Conservation (phyloP, 1,140 invertebrate genomes). For the Rhysida immarginata region DNA sequence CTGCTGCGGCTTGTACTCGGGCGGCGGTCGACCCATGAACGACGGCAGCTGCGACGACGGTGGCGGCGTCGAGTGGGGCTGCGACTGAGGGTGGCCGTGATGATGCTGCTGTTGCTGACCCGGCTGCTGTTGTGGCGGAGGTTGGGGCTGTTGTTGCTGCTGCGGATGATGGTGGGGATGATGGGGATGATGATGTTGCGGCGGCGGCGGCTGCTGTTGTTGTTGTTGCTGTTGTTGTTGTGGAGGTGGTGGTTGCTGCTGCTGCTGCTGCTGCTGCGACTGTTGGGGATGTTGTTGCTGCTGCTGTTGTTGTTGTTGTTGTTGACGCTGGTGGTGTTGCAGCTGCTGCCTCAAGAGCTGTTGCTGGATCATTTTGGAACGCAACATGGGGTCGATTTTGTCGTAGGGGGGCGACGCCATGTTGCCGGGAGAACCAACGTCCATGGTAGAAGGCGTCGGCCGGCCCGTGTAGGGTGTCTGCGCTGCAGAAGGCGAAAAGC, state of each 20-base stretch:
- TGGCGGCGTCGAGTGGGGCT: slow-evolving; percentile 16
- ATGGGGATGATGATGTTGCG: slow-evolving; percentile 1
- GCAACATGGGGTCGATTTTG: slow-evolving; percentile 21
- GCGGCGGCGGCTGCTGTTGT: slow-evolving; percentile 10
- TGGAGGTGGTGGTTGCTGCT: slow-evolving; percentile 15
- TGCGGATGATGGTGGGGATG: slow-evolving; percentile 15
- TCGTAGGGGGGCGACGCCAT: background rate
- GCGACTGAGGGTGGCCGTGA: slow-evolving; percentile 11
- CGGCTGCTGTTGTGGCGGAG: slow-evolving; percentile 4
- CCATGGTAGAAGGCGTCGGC: background rate
- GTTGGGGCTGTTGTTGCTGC: slow-evolving; percentile 16
- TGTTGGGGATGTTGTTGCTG: slow-evolving; percentile 19
- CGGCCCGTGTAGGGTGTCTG: slow-evolving; percentile 1
- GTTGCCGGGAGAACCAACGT: background rate
- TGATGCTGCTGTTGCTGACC: background rate
- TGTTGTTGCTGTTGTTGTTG: no score
- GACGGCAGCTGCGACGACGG: slow-evolving; percentile 10
- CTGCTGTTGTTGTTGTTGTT: slow-evolving; percentile 13
- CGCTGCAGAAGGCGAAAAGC: slow-evolving; percentile 47
- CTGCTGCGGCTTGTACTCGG: slow-evolving; percentile 3
- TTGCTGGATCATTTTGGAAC: slow-evolving; percentile 19
- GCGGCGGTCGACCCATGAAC: background rate
- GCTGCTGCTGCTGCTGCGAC: slow-evolving; percentile 3
- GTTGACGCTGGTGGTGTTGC: background rate
- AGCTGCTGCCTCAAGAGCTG: slow-evolving; percentile 17